phyloP scores from a whole-genome alignment of 2,113 vertebrate species.

The Actenoides lindsayi region DNA sequence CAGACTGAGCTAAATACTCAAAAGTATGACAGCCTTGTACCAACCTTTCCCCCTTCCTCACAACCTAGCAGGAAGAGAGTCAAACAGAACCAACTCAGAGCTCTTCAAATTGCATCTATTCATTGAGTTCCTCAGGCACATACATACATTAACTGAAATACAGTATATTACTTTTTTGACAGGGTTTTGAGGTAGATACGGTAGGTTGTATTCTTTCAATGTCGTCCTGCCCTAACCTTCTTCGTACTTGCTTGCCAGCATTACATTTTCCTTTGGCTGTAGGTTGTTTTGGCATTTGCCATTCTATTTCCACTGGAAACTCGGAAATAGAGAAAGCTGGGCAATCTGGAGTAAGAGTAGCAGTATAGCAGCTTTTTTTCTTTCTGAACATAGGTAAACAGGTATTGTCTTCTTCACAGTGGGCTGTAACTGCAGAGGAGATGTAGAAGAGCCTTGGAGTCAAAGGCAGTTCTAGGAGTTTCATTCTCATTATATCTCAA shows the following conservation, averaged over 20 bases:
- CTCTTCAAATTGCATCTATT: background rate
- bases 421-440: background rate
- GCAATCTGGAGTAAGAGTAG: background rate
- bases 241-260: background rate
- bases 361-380: background rate
- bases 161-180: background rate
- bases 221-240: background rate
- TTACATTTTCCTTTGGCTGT: background rate
- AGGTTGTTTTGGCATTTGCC: background rate
- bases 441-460: constrained; percentile 4
- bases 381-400: background rate
- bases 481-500: constrained; percentile 50
- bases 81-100: background rate
- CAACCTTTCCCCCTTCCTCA: background rate
- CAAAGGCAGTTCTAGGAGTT: constrained; percentile 32
- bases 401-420: background rate
- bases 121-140: background rate
- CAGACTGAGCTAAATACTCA: background rate
- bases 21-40: background rate
- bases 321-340: background rate
- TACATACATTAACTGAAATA: background rate
- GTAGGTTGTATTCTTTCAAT: background rate
- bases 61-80: background rate
- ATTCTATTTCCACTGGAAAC: background rate
- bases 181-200: background rate